Conservation (phyloP, 2,113 vertebrate species). For the Empidonax traillii region DNA sequence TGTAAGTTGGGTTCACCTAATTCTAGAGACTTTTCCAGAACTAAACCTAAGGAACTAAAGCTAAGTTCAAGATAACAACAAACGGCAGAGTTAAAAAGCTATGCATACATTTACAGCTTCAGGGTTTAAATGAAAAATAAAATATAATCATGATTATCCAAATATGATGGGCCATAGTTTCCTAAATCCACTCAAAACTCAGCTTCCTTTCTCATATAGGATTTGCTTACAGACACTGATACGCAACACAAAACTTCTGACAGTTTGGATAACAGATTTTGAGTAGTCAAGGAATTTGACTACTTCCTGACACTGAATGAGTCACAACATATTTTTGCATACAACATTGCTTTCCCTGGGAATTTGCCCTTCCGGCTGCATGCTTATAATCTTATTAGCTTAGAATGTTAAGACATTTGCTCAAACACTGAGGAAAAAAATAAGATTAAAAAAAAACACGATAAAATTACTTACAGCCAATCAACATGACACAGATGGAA, state of each 20-base stretch:
- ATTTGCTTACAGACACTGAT: not conserved
- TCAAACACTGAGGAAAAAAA: not conserved
- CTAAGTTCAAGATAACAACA: not conserved
- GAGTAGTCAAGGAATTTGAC: not conserved
- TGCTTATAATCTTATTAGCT: not conserved
- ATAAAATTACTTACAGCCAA: conserved; percentile 92
- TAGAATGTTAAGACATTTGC: not conserved
- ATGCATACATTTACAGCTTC: not conserved
- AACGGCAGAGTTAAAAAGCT: not conserved
- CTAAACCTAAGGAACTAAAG: not conserved
- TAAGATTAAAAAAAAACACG: not conserved
- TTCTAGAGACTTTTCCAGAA: not conserved
- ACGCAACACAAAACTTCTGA: not conserved
- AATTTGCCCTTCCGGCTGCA: not conserved
- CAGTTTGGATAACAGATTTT: conserved; percentile 16
- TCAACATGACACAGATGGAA: conserved; percentile 99
- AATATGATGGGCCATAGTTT: not conserved
- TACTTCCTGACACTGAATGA: not conserved
- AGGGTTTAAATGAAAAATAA: not conserved
- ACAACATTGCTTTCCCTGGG: not conserved
- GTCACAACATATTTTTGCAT: conserved; percentile 1
- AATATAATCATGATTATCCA: not conserved
- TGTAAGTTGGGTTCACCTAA: not conserved
- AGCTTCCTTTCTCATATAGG: not conserved
- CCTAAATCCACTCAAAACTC: not conserved